Base-by-base conservation (phyloP, 2,113 vertebrate species). In the Pycnonotus jocosus region DNA sequence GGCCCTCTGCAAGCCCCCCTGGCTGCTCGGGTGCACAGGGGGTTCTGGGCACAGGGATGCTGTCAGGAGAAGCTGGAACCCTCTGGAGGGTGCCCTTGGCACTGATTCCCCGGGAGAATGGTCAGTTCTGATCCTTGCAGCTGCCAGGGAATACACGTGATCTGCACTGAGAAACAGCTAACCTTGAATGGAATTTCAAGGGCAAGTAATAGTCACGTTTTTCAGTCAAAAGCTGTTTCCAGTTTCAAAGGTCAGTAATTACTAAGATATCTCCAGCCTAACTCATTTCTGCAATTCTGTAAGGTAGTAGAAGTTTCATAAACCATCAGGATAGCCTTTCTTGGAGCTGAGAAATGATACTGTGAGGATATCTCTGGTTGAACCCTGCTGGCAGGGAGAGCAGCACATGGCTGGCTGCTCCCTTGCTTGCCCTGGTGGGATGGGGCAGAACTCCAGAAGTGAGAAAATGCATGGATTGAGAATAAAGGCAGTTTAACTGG, bases 341-440 rank as follows among this genome's bases (percentile, higher is more conserved):
- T 35, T 22, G 53, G 42, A 86, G 66, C 50, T 58, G 72, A 70
- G 50, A 40, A 72, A 28, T 79, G 1, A 3, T 12, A 2, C 0
- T 44, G 33, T 27, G 35, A 64, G 45, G 80, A 14, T 57, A 30
- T 58, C 15, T 50, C 62, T 12, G 7, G 27, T 45, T 60, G 18
- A 12, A 40, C 45, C n/a, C 5, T 13, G 33, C 38, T 68, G 86
- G 78, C 61, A 61, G 30, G 1, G 2, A 38, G 61, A 40, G 69
- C 53, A 68, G 69, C 86, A n/a, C 60, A 4, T 0, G 1, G 33
- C 42, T 64, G 42, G 33, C 42, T 64, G 42, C 21, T 64, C 20
- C 24, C 42, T 35, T 4, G 0, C 30, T 27, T 4, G 0, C 35
- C 27, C 37, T 1, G 0, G 12, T 37, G 62, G 54, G 47, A 62